Conservation (phyloP, 2,113 vertebrate species). For the Otocyon megalotis region DNA sequence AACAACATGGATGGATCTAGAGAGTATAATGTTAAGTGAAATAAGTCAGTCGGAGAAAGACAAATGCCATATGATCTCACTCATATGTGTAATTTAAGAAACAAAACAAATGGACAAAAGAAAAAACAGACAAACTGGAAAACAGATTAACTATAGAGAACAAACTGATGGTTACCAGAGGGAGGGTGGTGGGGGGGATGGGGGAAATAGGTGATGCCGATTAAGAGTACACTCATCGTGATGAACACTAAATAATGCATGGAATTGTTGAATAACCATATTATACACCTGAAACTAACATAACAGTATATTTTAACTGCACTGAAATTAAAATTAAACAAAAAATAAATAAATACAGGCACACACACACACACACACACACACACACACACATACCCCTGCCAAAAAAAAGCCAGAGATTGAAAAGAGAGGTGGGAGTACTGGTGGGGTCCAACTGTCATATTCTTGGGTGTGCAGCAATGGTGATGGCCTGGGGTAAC, state of each 20-base stretch:
- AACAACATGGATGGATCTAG: background rate
- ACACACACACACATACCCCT: background rate
- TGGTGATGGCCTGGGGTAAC: rapidly evolving
- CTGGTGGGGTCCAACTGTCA: background rate
- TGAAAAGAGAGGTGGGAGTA: background rate
- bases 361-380: background rate
- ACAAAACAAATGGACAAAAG: background rate
- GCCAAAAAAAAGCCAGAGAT: background rate
- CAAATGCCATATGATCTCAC: background rate
- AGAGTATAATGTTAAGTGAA: background rate
- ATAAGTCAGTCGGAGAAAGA: background rate
- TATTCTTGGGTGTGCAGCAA: background rate
- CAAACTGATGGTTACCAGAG: background rate
- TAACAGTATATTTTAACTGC: background rate
- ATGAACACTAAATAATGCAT: background rate
- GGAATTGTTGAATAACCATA: background rate
- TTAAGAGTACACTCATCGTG: background rate
- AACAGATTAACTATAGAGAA: background rate
- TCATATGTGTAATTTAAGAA: background rate
- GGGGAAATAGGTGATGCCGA: background rate
- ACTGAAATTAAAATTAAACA: background rate
- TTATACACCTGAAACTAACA: background rate
- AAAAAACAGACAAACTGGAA: background rate
- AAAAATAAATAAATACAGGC: background rate
- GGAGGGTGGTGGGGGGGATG: background rate